Base-by-base conservation (phyloP, 1,140 invertebrate genomes). In the Phenacoccus solenopsis region DNA sequence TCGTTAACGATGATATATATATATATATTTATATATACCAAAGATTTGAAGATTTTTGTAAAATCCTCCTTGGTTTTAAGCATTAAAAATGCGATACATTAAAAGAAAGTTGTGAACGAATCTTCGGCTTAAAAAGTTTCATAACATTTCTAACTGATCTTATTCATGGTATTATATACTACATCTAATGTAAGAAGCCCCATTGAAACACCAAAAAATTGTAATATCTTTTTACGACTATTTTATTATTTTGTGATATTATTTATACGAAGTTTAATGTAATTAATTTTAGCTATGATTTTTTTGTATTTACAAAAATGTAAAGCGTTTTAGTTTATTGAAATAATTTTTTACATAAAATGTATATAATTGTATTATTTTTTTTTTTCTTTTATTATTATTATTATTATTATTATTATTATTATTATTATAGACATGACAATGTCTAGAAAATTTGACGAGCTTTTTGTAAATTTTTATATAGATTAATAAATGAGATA, bases 381-480 rank as follows among this genome's bases (percentile, higher is more conserved):
- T 32, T 32, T 32, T 32, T 32, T 32, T 32, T 32, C 13, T 32
- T 32, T 49, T 49, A 16, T 49, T 9, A n/a, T n/a, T n/a, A n/a
- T n/a, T n/a, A n/a, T n/a, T n/a, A n/a, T n/a, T n/a, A n/a, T n/a
- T n/a, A n/a, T n/a, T n/a, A n/a, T n/a, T n/a, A n/a, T n/a, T n/a
- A n/a, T n/a, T 38, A 38, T 38, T 10, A 10, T 38, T 20, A 10
- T 25, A 25, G 21, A 64, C 59, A 27, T 64, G 25, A 10, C 22
- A 64, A 25, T 64, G 21, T 25, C 25, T 25, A 10, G 12, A 64
- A 64, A 64, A 10, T 64, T 25, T 22, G 25, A 25, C 25, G 25
- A 24, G 21, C 59, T 64, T 64, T 64, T 27, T 64, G 59, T 64
- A 64, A 64, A 4, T 64, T 64, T 64, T 64, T 64, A 64, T 20